These are phyloP conservation scores for Timema podura DNA, from an alignment of 2,888 invertebrate genomes.

Conservation along the genomic window DNA sequence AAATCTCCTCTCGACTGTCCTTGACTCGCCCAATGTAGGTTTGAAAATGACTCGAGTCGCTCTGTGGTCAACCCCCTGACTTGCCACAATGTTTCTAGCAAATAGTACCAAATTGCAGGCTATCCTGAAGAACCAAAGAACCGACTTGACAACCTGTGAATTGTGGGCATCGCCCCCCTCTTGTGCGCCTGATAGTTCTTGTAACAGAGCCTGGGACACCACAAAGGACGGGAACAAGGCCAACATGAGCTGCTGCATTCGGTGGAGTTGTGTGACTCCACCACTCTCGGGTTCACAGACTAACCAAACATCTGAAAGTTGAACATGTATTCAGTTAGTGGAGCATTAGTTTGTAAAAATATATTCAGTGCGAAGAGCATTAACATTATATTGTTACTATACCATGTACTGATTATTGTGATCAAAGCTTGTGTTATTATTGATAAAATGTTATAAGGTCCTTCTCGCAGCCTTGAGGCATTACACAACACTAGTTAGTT, in stretches of 20 bases:
- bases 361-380: too few species aligned
- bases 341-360: too few species aligned
- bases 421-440: too few species aligned
- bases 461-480: too few species aligned
- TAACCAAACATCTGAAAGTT: too few species aligned
- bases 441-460: too few species aligned
- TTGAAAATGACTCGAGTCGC: constrained; percentile 53
- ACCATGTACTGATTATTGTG: too few species aligned
- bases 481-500: too few species aligned
- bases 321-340: too few species aligned
- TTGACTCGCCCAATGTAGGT: constrained; percentile 47
- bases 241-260: constrained; percentile 71
- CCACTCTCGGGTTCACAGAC: constrained; percentile 35
- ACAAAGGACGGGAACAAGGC: constrained; percentile 69
- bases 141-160: constrained; percentile 21
- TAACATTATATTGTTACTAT: too few species aligned
- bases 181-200: constrained; percentile 41
- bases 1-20: constrained; percentile 12
- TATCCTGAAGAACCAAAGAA: constrained; percentile 50
- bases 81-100: constrained; percentile 61
- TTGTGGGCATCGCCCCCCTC: constrained; percentile 6
- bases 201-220: constrained; percentile 44
- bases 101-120: constrained; percentile 68
- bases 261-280: constrained; percentile 44
- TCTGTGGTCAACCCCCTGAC: constrained; percentile 51